Evolutionary conservation across 2,113 vertebrate species (phyloP), one percentile per base, ranked within the genome.

Genomic region (Misgurnus mizolepis): DNA sequence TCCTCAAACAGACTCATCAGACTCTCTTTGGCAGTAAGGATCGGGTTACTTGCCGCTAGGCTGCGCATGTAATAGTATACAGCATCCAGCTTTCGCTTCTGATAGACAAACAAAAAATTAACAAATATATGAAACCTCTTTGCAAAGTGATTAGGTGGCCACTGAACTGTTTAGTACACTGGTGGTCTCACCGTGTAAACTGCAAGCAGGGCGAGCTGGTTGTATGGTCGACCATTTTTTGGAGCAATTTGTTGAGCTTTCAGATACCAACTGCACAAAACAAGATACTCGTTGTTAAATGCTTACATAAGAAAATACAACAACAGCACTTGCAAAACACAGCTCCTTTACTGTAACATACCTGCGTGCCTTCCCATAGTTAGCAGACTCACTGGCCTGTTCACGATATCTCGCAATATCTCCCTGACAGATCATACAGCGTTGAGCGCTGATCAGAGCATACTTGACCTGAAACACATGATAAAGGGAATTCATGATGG

Each of bases 11-110:
- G 94, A 60, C 96, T 98, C 95, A 98, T 98, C 61, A 99, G 93
- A 87, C 98, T 99, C 88, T 99, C 98, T 87, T 97, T 98, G 80
- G 97, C 98, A 12, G 98, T 99, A 81, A 99, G 94, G 87, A 99
- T 99, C 71, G 97, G 96, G 88, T 99, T 99, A 89, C 97, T 99
- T 14, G 96, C 98, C 53, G 98, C 97, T 91, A 99, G 91, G 82
- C 98, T 99, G 60, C 97, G 96, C 97, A 99, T 98, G 86, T 99
- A 99, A 80, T 98, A 99, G 92, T 98, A 99, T 1, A 99, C 98
- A 22, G 98, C 97, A 88, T 99, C 98, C 88, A 99, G 90, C 89
- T 99, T 99, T 80, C 98, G 93, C 85, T 98, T 96, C 98, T 99
- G 93, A 84, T 76, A 83, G 55, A 89, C 78, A 85, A 18, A 43